phyloP scores from a whole-genome alignment of 30 jellyfish, hydroid and myxozoan genomes.

The Cassiopea andromeda region DNA sequence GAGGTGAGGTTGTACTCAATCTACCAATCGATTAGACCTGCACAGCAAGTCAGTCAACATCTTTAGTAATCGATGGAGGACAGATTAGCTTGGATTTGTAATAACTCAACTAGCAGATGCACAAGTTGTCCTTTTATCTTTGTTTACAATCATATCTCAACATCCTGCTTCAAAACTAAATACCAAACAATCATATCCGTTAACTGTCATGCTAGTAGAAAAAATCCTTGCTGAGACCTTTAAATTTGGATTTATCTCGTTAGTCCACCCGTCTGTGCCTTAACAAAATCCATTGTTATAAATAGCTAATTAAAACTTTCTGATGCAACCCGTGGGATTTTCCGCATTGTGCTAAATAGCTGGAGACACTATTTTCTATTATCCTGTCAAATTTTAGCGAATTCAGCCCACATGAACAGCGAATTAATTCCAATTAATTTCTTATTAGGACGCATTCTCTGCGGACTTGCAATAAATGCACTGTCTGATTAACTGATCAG shows the following conservation, averaged over 20 bases:
- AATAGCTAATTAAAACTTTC: constrained; percentile 6
- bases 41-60: background rate
- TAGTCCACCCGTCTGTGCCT: constrained; percentile 29
- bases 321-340: constrained; percentile 1
- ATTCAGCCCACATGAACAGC: background rate
- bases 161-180: background rate
- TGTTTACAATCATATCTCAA: constrained; percentile 21
- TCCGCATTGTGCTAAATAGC: constrained; percentile 6
- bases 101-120: background rate
- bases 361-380: background rate
- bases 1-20: too few relatives aligned
- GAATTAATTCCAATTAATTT: constrained; percentile 53
- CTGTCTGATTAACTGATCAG: constrained; percentile 13
- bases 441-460: constrained; percentile 17
- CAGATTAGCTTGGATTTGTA: background rate
- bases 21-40: too few relatives aligned
- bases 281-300: constrained; percentile 13
- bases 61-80: background rate
- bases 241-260: constrained; percentile 2
- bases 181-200: constrained; percentile 12
- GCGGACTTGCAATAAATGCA: background rate
- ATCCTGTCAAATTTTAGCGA: background rate
- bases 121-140: background rate
- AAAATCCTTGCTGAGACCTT: constrained; percentile 37
- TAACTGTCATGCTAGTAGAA: background rate